Evolutionary conservation across 1,140 invertebrate genomes (phyloP).

Genomic region (Platorchestia sp.): DNA sequence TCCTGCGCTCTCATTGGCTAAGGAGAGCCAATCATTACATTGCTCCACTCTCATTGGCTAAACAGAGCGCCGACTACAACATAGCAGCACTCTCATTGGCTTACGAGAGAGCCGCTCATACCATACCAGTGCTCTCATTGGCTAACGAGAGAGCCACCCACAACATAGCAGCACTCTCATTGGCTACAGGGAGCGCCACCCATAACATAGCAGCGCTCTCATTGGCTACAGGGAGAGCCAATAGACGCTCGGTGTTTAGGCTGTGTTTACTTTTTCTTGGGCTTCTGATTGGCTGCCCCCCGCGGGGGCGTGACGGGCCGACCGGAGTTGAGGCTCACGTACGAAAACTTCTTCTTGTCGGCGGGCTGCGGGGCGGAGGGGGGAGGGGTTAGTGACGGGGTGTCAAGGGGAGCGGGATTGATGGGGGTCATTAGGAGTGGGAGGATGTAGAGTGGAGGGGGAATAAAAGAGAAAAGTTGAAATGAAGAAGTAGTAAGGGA

Average conservation of each 20-base stretch:
- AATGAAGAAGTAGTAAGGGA: too few relatives aligned
- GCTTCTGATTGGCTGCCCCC: conserved; percentile 71
- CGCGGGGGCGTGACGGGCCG: conserved; percentile 86
- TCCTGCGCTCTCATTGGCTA: too few relatives aligned
- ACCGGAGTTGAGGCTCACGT: conserved; percentile 73
- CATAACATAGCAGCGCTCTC: not conserved
- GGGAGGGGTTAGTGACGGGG: too few relatives aligned
- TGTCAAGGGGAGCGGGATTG: too few relatives aligned
- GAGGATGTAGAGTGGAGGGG: too few relatives aligned
- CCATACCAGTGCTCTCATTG: too few relatives aligned
- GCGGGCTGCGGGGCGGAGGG: conserved; percentile 77
- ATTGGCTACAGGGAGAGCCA: conserved; percentile 3
- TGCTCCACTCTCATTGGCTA: too few relatives aligned
- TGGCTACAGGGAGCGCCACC: not conserved
- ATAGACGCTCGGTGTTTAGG: not conserved
- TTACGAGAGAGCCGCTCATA: not conserved
- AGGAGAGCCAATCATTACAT: too few relatives aligned
- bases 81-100: not conserved
- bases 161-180: not conserved
- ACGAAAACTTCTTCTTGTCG: conserved; percentile 78
- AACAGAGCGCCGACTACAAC: not conserved
- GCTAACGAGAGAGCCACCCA: not conserved
- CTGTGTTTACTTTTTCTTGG: conserved; percentile 69
- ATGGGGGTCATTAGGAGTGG: too few relatives aligned
- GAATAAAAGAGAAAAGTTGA: too few relatives aligned